These are phyloP conservation scores for Phaenicophaeus curvirostris DNA, from an alignment of 2,797 vertebrate species.

Conservation along the genomic window DNA sequence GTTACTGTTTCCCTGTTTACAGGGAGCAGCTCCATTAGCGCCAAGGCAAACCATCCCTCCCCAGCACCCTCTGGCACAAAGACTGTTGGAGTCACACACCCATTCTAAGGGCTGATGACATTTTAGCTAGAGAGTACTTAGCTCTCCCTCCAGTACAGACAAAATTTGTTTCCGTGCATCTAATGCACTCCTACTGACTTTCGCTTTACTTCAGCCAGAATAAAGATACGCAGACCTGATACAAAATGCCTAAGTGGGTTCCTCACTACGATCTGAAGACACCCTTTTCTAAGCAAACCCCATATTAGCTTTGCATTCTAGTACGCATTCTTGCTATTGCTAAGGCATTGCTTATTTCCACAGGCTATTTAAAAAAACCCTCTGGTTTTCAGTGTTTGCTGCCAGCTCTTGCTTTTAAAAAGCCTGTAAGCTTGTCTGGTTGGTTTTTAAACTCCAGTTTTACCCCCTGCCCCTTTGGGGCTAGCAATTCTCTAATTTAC, in stretches of 20 bases:
- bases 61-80: background rate
- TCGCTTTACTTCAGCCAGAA: background rate
- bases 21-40: background rate
- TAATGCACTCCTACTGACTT: background rate
- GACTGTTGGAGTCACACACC: rapidly evolving
- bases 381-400: background rate
- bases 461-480: background rate
- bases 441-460: background rate
- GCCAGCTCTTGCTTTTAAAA: background rate
- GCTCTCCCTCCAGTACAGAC: background rate
- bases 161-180: background rate
- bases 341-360: background rate
- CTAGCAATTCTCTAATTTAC: background rate
- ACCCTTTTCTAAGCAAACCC: background rate
- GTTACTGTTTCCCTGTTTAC: rapidly evolving
- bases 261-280: background rate
- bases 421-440: background rate
- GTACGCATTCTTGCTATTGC: background rate
- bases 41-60: background rate
- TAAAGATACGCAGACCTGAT: background rate
- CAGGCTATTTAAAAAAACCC: background rate
- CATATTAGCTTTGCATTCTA: background rate
- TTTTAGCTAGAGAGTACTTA: background rate
- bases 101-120: background rate
- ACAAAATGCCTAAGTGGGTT: background rate